phyloP scores from a whole-genome alignment of 2,113 vertebrate species.

The Dipodomys ordii region DNA sequence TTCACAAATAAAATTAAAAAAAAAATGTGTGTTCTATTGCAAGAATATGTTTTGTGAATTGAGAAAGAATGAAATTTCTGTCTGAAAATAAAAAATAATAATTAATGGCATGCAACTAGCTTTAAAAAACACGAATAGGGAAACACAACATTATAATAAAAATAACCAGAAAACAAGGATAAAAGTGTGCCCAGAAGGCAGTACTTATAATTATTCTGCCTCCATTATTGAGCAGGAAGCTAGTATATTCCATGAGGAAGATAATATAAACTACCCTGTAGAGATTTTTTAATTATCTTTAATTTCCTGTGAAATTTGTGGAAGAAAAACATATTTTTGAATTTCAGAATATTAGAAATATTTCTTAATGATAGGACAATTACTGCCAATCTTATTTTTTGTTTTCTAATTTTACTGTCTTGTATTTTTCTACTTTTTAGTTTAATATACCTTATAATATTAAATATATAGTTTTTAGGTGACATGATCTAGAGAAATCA shows the following conservation, averaged over 20 bases:
- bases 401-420: neutral
- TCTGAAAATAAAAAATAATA: slow-evolving; percentile 70
- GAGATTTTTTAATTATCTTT: slow-evolving; percentile 65
- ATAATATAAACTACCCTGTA: slow-evolving; percentile 48
- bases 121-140: neutral
- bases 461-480: slow-evolving; percentile 34
- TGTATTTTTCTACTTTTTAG: slow-evolving; percentile 33
- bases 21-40: slow-evolving; percentile 16
- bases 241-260: slow-evolving; percentile 28
- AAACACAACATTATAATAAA: slow-evolving; percentile 62
- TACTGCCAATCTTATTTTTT: neutral
- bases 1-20: too few relatives aligned
- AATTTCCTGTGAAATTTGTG: slow-evolving; percentile 28
- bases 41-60: slow-evolving; percentile 49
- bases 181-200: neutral
- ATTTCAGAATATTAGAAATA: slow-evolving; percentile 3
- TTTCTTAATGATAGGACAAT: slow-evolving; percentile 47
- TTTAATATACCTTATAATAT: slow-evolving; percentile 46
- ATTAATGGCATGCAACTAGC: slow-evolving; percentile 48
- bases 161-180: slow-evolving; percentile 41
- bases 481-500: neutral
- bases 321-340: slow-evolving; percentile 41
- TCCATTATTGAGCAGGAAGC: slow-evolving; percentile 34
- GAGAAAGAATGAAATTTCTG: slow-evolving; percentile 24
- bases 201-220: slow-evolving; percentile 47